Base-by-base conservation (phyloP, 2,797 vertebrate species). In the Pithecia hirsuta region DNA sequence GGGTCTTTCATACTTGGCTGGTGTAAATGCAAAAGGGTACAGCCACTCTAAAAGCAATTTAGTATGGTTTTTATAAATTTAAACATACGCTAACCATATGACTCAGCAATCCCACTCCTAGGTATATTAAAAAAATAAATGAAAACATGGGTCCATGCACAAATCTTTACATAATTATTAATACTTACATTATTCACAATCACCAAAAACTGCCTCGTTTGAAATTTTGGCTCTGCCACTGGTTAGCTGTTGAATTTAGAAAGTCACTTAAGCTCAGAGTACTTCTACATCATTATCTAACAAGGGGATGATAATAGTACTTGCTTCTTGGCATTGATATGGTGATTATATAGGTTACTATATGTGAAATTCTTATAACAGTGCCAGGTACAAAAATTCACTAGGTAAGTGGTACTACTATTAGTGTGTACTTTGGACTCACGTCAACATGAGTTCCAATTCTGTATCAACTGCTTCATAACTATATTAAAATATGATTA, bases 221-320 rank as follows among this genome's bases (percentile, higher is more conserved):
- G n/a, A 85, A 33, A 95, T 82, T 26, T 52, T 82, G 15, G 36
- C 48, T 87, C 70, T 83, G 52, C 15, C 61, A 64, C 46, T 67
- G 80, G 26, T 79, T 61, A 89, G 57, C 57, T 92, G 52, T 57
- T 79, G 87, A 95, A 86, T 74, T 75, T 86, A 80, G 48, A 93
- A 89, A 94, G 39, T 79, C 33, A 67, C 33, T 78, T 82, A 76
- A 74, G 48, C 44, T 84, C 55, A 74, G 91, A 86, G 48, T 57
- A 55, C 28, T 81, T 90, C n/a, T 50, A 61, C 93, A 57, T 81
- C 55, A 84, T 92, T 87, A 81, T 7, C 55, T 93, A 96, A 70
- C 0, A 11, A 12, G 41, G 33, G 5, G 33, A 76, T 87, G 33
- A 87, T 84, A 57, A 84, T 4, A 95, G 79, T 30, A 86, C 30